Conservation (phyloP, 2,797 vertebrate genomes). For the Acrossocheilus wenchowensis region DNA sequence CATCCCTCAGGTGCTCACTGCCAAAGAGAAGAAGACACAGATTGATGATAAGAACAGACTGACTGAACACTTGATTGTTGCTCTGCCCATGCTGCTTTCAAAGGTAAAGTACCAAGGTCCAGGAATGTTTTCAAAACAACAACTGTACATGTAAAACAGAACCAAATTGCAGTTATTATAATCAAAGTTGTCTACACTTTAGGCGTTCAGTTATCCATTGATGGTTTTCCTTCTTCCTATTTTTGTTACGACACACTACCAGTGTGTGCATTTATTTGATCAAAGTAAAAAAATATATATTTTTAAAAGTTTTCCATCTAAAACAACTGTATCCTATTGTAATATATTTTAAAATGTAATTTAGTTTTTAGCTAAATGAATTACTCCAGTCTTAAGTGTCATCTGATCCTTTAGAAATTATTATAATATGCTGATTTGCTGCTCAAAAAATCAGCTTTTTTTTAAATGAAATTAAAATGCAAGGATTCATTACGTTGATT, state of each 20-base stretch:
- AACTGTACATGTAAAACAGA: neutral
- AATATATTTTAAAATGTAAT: neutral
- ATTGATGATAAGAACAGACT: conserved; percentile 98
- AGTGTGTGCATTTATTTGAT: neutral
- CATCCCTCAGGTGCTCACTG: conserved; percentile 90
- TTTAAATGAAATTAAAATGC: too few species aligned
- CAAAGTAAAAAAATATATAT: neutral
- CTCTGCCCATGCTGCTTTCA: conserved; percentile 96
- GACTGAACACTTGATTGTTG: conserved; percentile 99
- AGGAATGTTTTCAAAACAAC: neutral
- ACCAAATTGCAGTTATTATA: neutral
- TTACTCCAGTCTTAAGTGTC: too few species aligned
- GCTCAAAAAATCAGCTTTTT: too few species aligned
- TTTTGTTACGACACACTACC: neutral
- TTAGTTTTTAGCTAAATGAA: neutral
- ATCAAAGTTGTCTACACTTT: neutral
- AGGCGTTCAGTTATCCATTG: neutral
- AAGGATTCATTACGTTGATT: neutral
- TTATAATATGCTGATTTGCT: too few species aligned
- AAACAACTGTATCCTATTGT: neutral
- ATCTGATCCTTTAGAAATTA: too few species aligned
- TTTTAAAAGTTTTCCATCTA: neutral
- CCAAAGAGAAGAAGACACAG: conserved; percentile 98
- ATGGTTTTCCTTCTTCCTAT: neutral
- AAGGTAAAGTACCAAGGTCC: conserved; percentile 81